Percentiles rank a stretch among this genome's conserved stretches.
Evolutionary conservation across 1,140 invertebrate genomes (phyloP).

Genomic region (Stegodyphus mimosarum): DNA sequence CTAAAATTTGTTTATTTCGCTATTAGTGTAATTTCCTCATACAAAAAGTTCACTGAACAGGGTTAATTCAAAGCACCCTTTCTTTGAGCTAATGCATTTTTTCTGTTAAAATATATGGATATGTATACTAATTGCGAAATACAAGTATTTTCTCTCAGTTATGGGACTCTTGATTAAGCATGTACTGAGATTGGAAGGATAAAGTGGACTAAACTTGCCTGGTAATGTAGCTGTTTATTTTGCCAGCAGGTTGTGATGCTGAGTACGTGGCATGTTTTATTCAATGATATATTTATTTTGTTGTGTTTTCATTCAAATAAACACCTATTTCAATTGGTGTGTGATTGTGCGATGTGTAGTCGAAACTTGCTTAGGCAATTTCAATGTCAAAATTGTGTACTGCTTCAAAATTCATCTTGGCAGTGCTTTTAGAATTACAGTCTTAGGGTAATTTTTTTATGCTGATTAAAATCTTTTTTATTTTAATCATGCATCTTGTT

Average conservation of each 20-base stretch:
- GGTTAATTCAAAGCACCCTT: neutral
- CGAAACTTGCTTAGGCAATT: neutral
- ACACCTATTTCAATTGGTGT: neutral
- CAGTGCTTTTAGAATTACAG: too few species aligned
- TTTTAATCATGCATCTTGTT: too few species aligned
- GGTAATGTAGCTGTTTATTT: neutral
- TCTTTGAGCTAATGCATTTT: neutral
- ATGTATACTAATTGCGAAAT: slow-evolving; percentile 52
- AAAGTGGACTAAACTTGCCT: neutral
- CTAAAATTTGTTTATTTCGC: slow-evolving; percentile 22
- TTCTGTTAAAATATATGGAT: slow-evolving; percentile 17
- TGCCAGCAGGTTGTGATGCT: slow-evolving; percentile 11
- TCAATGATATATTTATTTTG: slow-evolving; percentile 46
- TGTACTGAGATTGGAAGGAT: neutral
- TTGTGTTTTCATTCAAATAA: slow-evolving; percentile 7
- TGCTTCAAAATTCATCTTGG: neutral
- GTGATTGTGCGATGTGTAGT: slow-evolving; percentile 2
- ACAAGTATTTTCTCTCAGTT: slow-evolving; percentile 15
- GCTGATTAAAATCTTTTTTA: too few species aligned
- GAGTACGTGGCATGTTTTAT: slow-evolving; percentile 22
- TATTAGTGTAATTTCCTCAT: slow-evolving; percentile 36
- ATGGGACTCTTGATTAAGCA: too few species aligned
- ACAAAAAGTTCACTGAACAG: neutral
- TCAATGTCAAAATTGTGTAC: neutral
- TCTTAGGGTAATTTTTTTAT: too few species aligned